Base-by-base conservation (phyloP, 2,888 invertebrate genomes). In the Fissipunctia ypsillon region DNA sequence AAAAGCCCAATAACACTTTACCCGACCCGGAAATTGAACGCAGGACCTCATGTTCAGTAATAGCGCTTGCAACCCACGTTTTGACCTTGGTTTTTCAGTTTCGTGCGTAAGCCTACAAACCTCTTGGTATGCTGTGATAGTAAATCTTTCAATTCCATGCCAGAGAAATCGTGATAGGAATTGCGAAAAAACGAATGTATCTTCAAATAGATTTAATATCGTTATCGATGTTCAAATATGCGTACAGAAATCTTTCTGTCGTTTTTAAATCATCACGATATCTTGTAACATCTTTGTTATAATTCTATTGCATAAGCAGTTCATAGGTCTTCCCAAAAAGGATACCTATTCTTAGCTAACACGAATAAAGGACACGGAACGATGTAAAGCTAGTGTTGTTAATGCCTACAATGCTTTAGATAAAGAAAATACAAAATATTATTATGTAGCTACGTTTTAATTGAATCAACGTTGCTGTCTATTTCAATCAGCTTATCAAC, bases 181-280 rank as follows among this genome's bases (percentile, higher is more conserved):
- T 80, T 80, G 71, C 72, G 48, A 52, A 65, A 80, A 35, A 43
- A 7, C 3, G 22, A 16, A 45, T 19, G 31, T 56, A 60, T 60
- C 75, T 60, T 60, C 60, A 48, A 54, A 43, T 38, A 80, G 14
- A 74, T 80, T 65, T 54, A 7, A 61, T 22, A 75, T 59, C 16
- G 31, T 28, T 75, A 61, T 73, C 75, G 65, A 74, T 80, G 80
- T 73, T 65, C 74, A 73, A 65, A 73, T 60, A 35, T 35, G 77
- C 80, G 48, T 12, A 52, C 35, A 64, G 41, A 41, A 65, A 80
- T 74, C 22, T 56, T 25, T 54, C 78, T 41, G 45, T 12, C 31
- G 31, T 59, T 35, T 54, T 63, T 28, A 9, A 64, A 80, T 73
- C 38, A 1, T 48, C n/a, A 54, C n/a, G 52, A 64, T 45, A 60